Base-by-base conservation (phyloP, 2,113 vertebrate species). In the Sus scrofa region DNA sequence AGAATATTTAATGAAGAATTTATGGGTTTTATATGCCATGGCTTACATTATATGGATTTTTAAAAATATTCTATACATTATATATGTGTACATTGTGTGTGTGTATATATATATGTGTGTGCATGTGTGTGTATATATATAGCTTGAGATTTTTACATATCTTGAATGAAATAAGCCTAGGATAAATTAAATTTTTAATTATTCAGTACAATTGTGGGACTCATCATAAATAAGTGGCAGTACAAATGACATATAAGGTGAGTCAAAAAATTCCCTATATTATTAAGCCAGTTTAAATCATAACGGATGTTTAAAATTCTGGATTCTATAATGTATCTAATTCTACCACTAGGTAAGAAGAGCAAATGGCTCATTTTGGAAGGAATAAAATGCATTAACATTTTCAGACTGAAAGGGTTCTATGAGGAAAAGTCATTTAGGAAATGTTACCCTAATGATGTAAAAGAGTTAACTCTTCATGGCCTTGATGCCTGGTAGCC, bases 381-480 rank as follows among this genome's bases (percentile, higher is more conserved):
- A 68, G 24, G 62, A 73, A 73, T 18, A 88, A 37, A 95, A 78
- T 95, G 20, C 93, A 98, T 97, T 98, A 95, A 98, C 97, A 97
- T 96, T 96, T 96, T 97, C 86, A 96, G 54, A 85, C 39, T 86
- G 60, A 97, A 95, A 96, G 44, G 32, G 22, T 91, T 97, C 96
- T 97, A 93, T 62, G 95, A 97, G 97, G 83, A 97, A 97, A 93
- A 91, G 86, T 89, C 92, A 97, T 93, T 96, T 96, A 83, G 78
- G 84, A 93, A 97, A 95, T 95, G 91, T 91, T 95, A 95, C 83
- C 58, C 73, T 95, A 81, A 84, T 93, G 44, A 91, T 81, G 16
- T 89, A 79, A 85, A 97, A 96, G 81, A 94, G 50, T 97, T 96
- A 97, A 97, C 96, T 91, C 86, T 70, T 96, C 37, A 95, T 56